Evolutionary conservation across 2,797 vertebrate genomes (phyloP).

Genomic region (Triplophysa bombifrons): DNA sequence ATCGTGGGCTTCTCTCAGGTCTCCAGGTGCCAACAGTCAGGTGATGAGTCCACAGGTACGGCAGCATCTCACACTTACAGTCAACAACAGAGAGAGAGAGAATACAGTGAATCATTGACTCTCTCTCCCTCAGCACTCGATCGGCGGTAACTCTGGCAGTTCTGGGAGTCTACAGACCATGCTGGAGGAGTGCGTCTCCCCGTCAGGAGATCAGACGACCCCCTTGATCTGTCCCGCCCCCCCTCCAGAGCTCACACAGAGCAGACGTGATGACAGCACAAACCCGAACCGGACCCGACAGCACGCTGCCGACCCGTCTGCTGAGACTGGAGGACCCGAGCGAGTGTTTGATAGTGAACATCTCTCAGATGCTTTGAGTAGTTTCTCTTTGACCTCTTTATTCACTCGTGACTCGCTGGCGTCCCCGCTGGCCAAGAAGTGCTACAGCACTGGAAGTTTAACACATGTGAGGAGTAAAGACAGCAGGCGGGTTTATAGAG

Average conservation of each 20-base stretch:
- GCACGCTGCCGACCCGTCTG: constrained; percentile 79
- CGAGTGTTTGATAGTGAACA: constrained; percentile 80
- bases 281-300: constrained; percentile 83
- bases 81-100: too few species aligned
- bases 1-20: constrained; percentile 89
- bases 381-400: constrained; percentile 89
- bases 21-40: constrained; percentile 84
- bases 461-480: constrained; percentile 46
- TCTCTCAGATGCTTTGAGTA: constrained; percentile 86
- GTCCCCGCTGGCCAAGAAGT: constrained; percentile 79
- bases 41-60: constrained; percentile 79
- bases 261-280: constrained; percentile 83
- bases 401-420: constrained; percentile 74
- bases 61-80: too few species aligned
- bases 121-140: constrained; percentile 65
- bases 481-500: constrained; percentile 67
- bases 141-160: constrained; percentile 86
- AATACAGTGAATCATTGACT: neutral
- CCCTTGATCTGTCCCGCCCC: constrained; percentile 63
- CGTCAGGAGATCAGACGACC: constrained; percentile 71
- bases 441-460: constrained; percentile 89
- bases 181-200: constrained; percentile 85
- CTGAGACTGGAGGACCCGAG: neutral
- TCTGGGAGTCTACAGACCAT: constrained; percentile 93
- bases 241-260: constrained; percentile 60